Evolutionary conservation across 1,140 invertebrate species (phyloP).

Genomic region (Papilio machaon): DNA sequence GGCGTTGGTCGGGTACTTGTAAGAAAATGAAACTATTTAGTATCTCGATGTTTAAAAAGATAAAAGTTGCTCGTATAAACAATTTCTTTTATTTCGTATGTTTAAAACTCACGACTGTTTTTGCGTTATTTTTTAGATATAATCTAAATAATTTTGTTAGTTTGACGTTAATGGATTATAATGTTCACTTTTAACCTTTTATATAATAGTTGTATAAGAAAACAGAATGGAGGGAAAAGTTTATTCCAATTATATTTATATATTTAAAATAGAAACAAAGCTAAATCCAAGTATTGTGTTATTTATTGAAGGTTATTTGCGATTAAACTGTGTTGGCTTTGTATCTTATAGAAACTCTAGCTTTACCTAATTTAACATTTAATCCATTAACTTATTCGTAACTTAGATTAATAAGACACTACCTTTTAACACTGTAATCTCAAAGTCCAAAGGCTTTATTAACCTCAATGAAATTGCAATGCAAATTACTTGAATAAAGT

Average conservation of each 20-base stretch:
- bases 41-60: not conserved
- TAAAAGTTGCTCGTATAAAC: not conserved
- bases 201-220: not conserved
- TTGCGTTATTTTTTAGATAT: not conserved
- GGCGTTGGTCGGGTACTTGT: too few species aligned
- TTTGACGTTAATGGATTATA: not conserved
- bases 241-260: too few species aligned
- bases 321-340: not conserved
- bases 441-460: slow-evolving; percentile 22
- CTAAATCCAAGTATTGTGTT: too few species aligned
- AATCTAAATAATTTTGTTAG: not conserved
- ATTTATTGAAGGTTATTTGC: not conserved
- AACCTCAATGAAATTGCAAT: slow-evolving; percentile 6
- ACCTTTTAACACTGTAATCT: slow-evolving; percentile 17
- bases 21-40: not conserved
- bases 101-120: not conserved
- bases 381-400: slow-evolving; percentile 6
- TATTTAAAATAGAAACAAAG: too few species aligned
- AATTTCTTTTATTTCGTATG: not conserved
- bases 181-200: not conserved
- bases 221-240: not conserved
- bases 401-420: slow-evolving; percentile 12
- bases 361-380: not conserved
- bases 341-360: not conserved
- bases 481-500: slow-evolving; percentile 23